These are phyloP conservation scores for Bombylius discolor DNA, from an alignment of 2,888 invertebrate species.

Conservation along the genomic window DNA sequence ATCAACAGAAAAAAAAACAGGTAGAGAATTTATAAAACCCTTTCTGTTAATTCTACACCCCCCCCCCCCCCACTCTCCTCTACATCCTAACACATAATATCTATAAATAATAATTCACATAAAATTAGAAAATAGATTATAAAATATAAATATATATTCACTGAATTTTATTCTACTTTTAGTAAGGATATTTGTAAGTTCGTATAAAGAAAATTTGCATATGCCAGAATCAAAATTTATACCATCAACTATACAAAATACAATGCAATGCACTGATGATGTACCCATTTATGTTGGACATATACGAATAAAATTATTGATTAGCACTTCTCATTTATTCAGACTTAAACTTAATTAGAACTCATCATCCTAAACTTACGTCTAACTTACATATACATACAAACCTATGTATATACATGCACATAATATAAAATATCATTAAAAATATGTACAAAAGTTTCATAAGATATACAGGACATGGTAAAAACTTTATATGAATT, in stretches of 20 bases:
- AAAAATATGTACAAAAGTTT: too few species aligned
- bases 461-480: too few species aligned
- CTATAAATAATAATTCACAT: too few species aligned
- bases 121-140: too few species aligned
- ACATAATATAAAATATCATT: background rate
- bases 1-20: too few species aligned
- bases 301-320: conserved; percentile 15
- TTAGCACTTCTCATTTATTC: conserved; percentile 16
- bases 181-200: conserved; percentile 6
- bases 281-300: conserved; percentile 9
- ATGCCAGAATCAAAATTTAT: conserved; percentile 13
- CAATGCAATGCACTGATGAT: conserved; percentile 7
- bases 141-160: too few species aligned
- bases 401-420: background rate
- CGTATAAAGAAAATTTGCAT: conserved; percentile 13
- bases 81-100: too few species aligned
- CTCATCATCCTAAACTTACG: conserved; percentile 15
- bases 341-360: conserved; percentile 16
- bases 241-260: too few species aligned
- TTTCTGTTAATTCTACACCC: too few species aligned
- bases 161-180: background rate
- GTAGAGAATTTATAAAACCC: too few species aligned
- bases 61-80: background rate
- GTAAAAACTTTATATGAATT: too few species aligned
- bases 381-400: background rate